phyloP scores from a whole-genome alignment of 2,797 vertebrate genomes.

The Lycodopsis pacificus region DNA sequence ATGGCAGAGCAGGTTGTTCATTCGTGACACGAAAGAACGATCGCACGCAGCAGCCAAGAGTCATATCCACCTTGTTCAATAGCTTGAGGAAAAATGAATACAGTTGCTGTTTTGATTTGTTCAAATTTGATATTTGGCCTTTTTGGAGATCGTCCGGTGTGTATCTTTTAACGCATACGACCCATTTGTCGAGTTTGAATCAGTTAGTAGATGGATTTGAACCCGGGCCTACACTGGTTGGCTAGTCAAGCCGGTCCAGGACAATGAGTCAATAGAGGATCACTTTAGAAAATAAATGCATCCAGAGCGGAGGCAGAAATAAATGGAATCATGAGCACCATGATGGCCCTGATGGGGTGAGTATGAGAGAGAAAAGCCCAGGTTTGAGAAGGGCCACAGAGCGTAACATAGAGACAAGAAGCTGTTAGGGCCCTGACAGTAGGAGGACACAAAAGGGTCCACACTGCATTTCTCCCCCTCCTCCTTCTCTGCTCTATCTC shows the following conservation, averaged over 20 bases:
- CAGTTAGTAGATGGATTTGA: slow-evolving; percentile 76
- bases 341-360: slow-evolving; percentile 79
- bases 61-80: slow-evolving; percentile 60
- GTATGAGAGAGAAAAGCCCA: slow-evolving; percentile 80
- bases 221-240: slow-evolving; percentile 75
- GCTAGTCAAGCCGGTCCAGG: slow-evolving; percentile 79
- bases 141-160: slow-evolving; percentile 58
- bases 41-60: slow-evolving; percentile 38
- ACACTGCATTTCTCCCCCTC: slow-evolving; percentile 67
- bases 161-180: slow-evolving; percentile 66
- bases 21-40: slow-evolving; percentile 67
- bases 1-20: slow-evolving; percentile 66
- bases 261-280: slow-evolving; percentile 87
- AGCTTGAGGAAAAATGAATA: slow-evolving; percentile 55
- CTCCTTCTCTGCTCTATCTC: slow-evolving; percentile 40
- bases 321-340: slow-evolving; percentile 82
- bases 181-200: slow-evolving; percentile 74
- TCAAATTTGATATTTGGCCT: slow-evolving; percentile 68
- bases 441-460: slow-evolving; percentile 82
- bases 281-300: slow-evolving; percentile 86
- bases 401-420: slow-evolving; percentile 84
- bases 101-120: slow-evolving; percentile 66
- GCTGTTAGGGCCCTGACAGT: slow-evolving; percentile 80
- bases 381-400: slow-evolving; percentile 84
- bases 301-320: slow-evolving; percentile 81